Evolutionary conservation across 2,888 invertebrate genomes (phyloP).

Genomic region (Drosophila borborema): DNA sequence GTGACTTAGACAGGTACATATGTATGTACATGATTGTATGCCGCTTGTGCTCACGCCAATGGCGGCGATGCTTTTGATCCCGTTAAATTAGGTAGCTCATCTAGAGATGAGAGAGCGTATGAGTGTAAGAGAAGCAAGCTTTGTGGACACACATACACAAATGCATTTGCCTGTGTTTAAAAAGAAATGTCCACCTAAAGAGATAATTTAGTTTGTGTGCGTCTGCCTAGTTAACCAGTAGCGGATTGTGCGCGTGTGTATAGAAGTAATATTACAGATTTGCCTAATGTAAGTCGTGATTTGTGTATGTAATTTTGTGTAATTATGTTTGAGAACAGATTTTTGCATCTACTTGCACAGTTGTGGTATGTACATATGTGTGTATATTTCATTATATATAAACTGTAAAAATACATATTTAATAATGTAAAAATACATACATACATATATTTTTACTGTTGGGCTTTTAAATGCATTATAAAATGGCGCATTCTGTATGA

Average conservation of each 20-base stretch:
- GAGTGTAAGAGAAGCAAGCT: not conserved
- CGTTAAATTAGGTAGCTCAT: not conserved
- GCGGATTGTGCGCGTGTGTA: not conserved
- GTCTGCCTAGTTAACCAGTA: not conserved
- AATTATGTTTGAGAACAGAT: not conserved
- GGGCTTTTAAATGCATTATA: not conserved
- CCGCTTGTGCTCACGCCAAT: not conserved
- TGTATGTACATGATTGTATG: not conserved
- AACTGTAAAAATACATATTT: not conserved
- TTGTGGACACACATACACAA: not conserved
- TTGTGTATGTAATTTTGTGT: not conserved
- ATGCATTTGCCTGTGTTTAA: not conserved
- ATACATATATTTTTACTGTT: not conserved
- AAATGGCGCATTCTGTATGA: not conserved
- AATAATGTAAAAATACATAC: not conserved
- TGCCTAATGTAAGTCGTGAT: not conserved
- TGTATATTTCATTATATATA: not conserved
- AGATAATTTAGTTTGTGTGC: slow-evolving; percentile 4
- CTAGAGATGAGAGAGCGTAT: not conserved
- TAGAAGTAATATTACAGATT: no score
- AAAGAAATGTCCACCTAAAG: not conserved
- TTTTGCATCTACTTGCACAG: not conserved
- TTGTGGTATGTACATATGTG: not conserved
- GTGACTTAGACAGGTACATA: not conserved
- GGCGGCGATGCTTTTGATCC: slow-evolving; percentile 12